phyloP scores from a whole-genome alignment of 1,140 invertebrate species.

The Hetaerina americana region DNA sequence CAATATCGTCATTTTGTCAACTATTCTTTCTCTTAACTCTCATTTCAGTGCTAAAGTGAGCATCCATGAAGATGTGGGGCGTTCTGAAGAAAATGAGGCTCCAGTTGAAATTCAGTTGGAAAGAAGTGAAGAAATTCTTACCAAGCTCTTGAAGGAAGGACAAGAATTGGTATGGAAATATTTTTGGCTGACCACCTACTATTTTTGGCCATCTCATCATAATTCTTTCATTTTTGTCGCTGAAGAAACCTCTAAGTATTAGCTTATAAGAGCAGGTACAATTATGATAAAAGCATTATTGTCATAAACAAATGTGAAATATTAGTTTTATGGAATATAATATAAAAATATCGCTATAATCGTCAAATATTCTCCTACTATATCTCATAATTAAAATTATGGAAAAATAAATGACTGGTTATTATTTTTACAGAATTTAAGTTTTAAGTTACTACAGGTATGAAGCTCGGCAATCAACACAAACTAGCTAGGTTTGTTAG shows the following conservation, averaged over 20 bases:
- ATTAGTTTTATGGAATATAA: background rate
- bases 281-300: background rate
- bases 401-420: no score
- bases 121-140: conserved; percentile 39
- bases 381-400: no score
- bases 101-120: conserved; percentile 42
- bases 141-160: conserved; percentile 46
- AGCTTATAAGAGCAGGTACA: background rate
- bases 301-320: background rate
- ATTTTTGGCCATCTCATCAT: background rate
- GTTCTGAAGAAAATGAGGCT: conserved; percentile 24
- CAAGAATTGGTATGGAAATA: conserved; percentile 44
- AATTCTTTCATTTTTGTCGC: background rate
- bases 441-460: no score
- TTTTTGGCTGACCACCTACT: background rate
- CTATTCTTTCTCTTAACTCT: no score
- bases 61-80: no score
- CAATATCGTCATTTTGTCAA: no score
- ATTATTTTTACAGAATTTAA: no score
- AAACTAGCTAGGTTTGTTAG: no score
- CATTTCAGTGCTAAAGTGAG: no score
- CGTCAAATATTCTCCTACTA: no score
- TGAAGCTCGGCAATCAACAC: no score
- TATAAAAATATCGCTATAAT: conserved; percentile 2
- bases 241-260: background rate